Base-by-base conservation (phyloP, 1,140 invertebrate genomes). In the Onthophagus taurus region DNA sequence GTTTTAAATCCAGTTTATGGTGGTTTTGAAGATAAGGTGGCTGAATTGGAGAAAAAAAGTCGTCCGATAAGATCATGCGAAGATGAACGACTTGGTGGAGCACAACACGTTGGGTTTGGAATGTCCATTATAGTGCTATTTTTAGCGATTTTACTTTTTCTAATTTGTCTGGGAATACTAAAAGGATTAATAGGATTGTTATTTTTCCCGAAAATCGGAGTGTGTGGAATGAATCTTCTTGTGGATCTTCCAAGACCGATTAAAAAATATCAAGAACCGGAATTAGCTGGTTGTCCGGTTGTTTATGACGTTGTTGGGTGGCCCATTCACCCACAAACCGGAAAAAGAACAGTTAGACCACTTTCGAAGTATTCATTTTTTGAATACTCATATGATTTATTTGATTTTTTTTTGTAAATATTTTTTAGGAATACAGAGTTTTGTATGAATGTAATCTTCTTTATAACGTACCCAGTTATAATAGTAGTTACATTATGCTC, bases 111-210 rank as follows among this genome's bases (percentile, higher is more conserved):
- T 26, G 26, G 13, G 6, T 7, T 39, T 5, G 37, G 37, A 2
- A 39, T 39, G 37, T 16, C 23, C n/a, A 26, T 39, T 8, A 13
- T 39, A 16, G 12, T 23, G 8, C 17, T 29, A 9, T 24, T 7
- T 13, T 26, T 39, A 26, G 37, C 20, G n/a, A 26, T 39, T 26
- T 21, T 39, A 12, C 4, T 39, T 5, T 9, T 39, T 11, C 16
- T 39, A 16, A n/a, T 39, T 21, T 39, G 20, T 6, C 23, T 39
- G 51, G 54, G 54, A 20, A 17, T 55, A 7, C 9, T 53, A 20
- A 55, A 55, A 45, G 54, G 51, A 16, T 2, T 55, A 18, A 26
- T 55, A 14, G 54, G 54, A 14, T 26, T 51, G n/a, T 46, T 41
- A n/a, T 38, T 18, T 38, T 46, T 21, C 11, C 20, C 48, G 23